These are phyloP conservation scores for Callaeas wilsoni DNA, from an alignment of 2,113 vertebrate species.

Conservation along the genomic window DNA sequence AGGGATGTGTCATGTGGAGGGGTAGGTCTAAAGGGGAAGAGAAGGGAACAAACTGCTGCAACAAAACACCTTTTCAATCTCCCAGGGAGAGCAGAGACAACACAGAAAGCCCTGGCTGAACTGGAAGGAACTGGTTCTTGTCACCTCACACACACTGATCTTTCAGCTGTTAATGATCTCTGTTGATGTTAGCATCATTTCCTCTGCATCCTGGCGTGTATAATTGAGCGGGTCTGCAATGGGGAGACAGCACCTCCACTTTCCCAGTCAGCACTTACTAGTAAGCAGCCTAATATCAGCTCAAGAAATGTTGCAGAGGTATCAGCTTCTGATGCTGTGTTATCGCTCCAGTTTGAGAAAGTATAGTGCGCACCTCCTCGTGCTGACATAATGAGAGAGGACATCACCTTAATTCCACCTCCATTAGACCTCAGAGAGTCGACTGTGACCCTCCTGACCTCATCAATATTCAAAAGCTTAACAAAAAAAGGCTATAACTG, in stretches of 20 bases:
- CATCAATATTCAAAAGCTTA: conserved; percentile 84
- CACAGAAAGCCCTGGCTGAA: background rate
- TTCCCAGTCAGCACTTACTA: conserved; percentile 40
- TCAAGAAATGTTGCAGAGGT: conserved; percentile 27
- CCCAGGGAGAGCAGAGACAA: background rate
- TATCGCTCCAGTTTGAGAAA: conserved; percentile 32
- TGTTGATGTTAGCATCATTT: conserved; percentile 34
- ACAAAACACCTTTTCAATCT: background rate
- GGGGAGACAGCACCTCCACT: conserved; percentile 19
- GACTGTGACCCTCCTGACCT: conserved; percentile 72
- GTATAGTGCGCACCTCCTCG: background rate
- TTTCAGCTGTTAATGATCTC: conserved; percentile 50
- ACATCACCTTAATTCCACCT: conserved; percentile 78
- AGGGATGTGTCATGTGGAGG: background rate
- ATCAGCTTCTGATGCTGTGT: conserved; percentile 33
- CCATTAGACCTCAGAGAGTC: conserved; percentile 73
- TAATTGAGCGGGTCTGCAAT: conserved; percentile 47
- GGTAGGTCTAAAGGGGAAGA: background rate
- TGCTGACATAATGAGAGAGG: conserved; percentile 55
- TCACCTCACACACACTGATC: background rate
- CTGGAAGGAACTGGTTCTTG: conserved; percentile 42
- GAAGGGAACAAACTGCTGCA: background rate
- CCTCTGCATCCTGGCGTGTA: background rate
- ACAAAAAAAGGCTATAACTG: conserved; percentile 80
- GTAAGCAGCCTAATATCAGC: conserved; percentile 41